A percentile compares a stretch with the other conserved stretches of the same genome.
Evolutionary conservation across 2,797 vertebrate species (phyloP).

Genomic region (Karalla daura): DNA sequence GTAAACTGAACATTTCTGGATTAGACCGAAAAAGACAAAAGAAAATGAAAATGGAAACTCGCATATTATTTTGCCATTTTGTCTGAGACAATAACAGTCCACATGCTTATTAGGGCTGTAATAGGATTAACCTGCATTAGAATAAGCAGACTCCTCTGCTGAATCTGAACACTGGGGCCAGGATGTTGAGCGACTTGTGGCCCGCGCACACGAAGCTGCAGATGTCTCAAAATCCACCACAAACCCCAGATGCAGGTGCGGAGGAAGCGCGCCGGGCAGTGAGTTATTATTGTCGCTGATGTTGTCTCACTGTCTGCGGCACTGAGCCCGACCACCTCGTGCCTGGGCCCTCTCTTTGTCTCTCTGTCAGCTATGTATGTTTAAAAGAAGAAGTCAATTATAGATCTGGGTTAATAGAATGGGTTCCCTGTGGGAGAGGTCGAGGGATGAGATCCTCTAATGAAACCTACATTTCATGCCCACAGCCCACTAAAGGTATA

Average conservation of each 20-base stretch:
- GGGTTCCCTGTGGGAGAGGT: slow-evolving; percentile 71
- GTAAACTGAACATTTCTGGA: not conserved
- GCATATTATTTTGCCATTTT: too few species aligned
- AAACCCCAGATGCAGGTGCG: not conserved
- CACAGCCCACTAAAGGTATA: slow-evolving; percentile 55
- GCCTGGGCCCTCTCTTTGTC: slow-evolving; percentile 7
- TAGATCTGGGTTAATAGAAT: slow-evolving; percentile 87
- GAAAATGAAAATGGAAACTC: too few species aligned
- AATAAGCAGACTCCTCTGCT: slow-evolving; percentile 3
- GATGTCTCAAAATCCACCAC: slow-evolving; percentile 1
- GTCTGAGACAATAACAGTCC: too few species aligned
- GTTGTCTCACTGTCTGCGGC: slow-evolving; percentile 24
- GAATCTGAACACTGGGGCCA: too few species aligned
- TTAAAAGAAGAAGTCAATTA: slow-evolving; percentile 85
- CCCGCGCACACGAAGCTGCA: not conserved
- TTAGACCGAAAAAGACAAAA: not conserved
- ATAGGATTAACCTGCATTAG: not conserved
- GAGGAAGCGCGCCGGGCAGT: not conserved
- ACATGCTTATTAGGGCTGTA: not conserved
- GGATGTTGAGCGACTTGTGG: not conserved
- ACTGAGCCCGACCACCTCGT: slow-evolving; percentile 31
- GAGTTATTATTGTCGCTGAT: slow-evolving; percentile 14
- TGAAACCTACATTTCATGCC: slow-evolving; percentile 80
- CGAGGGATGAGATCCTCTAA: slow-evolving; percentile 75
- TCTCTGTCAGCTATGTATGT: slow-evolving; percentile 67